Conservation (phyloP, 2,888 invertebrate species). For the Yponomeuta evonymella region DNA sequence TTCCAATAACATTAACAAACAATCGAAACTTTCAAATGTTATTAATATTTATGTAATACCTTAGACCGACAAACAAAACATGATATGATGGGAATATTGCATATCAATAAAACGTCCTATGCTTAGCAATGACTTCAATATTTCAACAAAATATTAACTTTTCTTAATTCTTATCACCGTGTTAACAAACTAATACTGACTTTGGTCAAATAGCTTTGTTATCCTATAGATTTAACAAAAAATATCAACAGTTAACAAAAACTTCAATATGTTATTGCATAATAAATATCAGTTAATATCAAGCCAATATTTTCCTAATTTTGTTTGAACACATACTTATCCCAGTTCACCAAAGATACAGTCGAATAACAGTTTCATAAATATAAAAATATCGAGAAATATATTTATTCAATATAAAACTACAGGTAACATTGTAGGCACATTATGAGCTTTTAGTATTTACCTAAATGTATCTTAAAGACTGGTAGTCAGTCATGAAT, state of each 20-base stretch:
- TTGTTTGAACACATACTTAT: constrained; percentile 71
- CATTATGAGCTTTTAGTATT: constrained; percentile 67
- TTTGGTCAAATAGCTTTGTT: constrained; percentile 77
- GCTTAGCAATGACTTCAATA: constrained; percentile 60
- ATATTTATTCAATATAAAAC: constrained; percentile 34
- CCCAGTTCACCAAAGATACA: constrained; percentile 47
- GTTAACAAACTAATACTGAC: constrained; percentile 74
- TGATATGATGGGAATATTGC: constrained; percentile 67
- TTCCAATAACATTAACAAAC: constrained; percentile 74
- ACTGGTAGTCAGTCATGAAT: constrained; percentile 5
- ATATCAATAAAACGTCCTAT: constrained; percentile 47
- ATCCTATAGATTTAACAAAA: constrained; percentile 68
- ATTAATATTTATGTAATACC: constrained; percentile 48
- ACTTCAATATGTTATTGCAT: constrained; percentile 63
- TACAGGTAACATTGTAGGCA: constrained; percentile 76
- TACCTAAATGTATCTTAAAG: constrained; percentile 35
- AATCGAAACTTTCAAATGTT: constrained; percentile 55
- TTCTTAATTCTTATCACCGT: constrained; percentile 53
- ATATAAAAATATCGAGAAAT: constrained; percentile 20
- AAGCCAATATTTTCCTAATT: constrained; percentile 51
- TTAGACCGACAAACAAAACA: constrained; percentile 47
- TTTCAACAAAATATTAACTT: constrained; percentile 55
- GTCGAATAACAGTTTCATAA: constrained; percentile 20
- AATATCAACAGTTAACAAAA: constrained; percentile 72
- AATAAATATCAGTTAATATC: constrained; percentile 69